Percentiles rank a stretch among this genome's conserved stretches.
Evolutionary conservation across 2,888 invertebrate species (phyloP).

Genomic region (Caenorhabditis sp.): DNA sequence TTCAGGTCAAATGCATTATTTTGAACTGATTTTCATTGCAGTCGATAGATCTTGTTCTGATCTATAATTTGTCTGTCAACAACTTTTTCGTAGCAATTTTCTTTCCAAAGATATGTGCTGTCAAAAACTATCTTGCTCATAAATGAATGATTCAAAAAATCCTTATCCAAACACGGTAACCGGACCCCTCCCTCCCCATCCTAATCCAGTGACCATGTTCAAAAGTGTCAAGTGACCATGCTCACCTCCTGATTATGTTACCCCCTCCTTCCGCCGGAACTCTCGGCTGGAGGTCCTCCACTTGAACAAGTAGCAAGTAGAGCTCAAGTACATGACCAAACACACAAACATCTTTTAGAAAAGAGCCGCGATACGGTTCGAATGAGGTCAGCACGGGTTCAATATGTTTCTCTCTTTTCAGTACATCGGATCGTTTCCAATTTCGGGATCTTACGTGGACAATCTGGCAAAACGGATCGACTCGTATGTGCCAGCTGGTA

Average conservation of each 20-base stretch:
- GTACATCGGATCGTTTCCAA: constrained; percentile 72
- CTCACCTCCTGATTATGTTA: constrained; percentile 54
- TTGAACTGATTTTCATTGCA: too few species aligned
- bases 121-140: too few species aligned
- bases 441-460: constrained; percentile 61
- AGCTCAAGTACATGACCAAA: constrained; percentile 37
- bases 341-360: constrained; percentile 18
- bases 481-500: constrained; percentile 46
- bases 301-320: constrained; percentile 50
- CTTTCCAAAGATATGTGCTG: too few species aligned
- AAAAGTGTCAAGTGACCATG: constrained; percentile 56
- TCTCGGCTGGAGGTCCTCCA: constrained; percentile 31
- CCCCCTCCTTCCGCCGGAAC: constrained; percentile 15
- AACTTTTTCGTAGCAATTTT: too few species aligned
- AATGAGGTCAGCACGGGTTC: constrained; percentile 12
- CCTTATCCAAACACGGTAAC: constrained; percentile 46
- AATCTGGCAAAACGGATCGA: constrained; percentile 64
- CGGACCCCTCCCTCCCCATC: constrained; percentile 5
- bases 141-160: neutral
- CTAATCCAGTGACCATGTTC: constrained; percentile 34
- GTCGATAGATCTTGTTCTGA: too few species aligned
- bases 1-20: too few species aligned
- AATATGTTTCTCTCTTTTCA: constrained; percentile 54
- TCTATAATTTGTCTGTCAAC: too few species aligned
- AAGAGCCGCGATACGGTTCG: constrained; percentile 30